Evolutionary conservation across 2,797 vertebrate species (phyloP).

Genomic region (Xiphophorus birchmanni): DNA sequence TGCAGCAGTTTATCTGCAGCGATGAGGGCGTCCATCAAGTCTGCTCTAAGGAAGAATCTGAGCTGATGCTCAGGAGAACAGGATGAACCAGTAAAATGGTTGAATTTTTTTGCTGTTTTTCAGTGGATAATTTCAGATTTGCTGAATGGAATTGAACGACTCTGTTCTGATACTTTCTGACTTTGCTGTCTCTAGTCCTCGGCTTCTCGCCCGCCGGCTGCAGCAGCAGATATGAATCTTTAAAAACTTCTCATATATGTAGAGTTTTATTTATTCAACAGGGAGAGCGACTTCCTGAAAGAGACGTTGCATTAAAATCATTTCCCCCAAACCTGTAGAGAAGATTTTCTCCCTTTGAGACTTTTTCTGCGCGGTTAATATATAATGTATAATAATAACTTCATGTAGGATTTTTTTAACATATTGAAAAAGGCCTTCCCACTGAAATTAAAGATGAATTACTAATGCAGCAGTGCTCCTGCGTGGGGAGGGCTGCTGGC

Average conservation of each 20-base stretch:
- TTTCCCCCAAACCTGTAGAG: neutral
- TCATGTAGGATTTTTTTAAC: neutral
- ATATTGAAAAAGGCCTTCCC: neutral
- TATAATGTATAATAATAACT: slow-evolving; percentile 1
- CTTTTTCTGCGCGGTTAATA: neutral
- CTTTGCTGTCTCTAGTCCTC: neutral
- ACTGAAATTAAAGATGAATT: neutral
- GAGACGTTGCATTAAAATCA: neutral
- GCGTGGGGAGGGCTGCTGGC: neutral
- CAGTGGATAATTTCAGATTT: neutral
- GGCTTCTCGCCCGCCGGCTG: neutral
- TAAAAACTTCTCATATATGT: slow-evolving; percentile 7
- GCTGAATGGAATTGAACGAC: neutral
- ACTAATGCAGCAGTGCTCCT: neutral
- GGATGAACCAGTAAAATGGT: neutral
- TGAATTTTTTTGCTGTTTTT: neutral
- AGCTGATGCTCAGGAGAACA: neutral
- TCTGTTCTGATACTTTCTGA: neutral
- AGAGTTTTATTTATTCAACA: slow-evolving; percentile 12
- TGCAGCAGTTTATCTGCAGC: neutral
- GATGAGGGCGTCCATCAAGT: neutral
- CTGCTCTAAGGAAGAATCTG: neutral
- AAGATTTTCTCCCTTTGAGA: neutral
- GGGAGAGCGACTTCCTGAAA: neutral
- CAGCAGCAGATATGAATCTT: neutral